Conservation (phyloP, 2,797 vertebrate genomes). For the Menidia menidia region DNA sequence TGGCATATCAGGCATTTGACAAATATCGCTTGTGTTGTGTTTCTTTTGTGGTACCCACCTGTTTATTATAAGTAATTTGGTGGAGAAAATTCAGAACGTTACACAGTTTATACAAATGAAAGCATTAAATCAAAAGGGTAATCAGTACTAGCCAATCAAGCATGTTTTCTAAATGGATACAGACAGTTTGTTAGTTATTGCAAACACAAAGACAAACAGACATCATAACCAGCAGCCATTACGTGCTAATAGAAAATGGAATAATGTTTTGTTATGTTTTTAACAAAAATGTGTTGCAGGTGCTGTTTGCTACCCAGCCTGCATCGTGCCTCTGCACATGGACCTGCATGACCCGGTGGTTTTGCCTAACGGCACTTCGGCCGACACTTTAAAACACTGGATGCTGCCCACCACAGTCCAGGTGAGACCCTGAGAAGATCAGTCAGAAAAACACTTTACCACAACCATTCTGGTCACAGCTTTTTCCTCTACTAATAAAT, state of each 20-base stretch:
- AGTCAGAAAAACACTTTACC: neutral
- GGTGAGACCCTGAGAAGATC: conserved; percentile 77
- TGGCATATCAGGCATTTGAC: neutral
- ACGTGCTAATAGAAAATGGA: conserved; percentile 52
- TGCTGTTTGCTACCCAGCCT: conserved; percentile 88
- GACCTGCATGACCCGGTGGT: conserved; percentile 89
- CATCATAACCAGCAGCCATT: conserved; percentile 3
- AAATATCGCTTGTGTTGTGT: neutral
- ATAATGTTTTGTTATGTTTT: conserved; percentile 9
- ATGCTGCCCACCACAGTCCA: conserved; percentile 88
- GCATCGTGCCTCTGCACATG: conserved; percentile 82
- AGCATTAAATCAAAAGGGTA: neutral
- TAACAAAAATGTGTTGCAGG: conserved; percentile 75
- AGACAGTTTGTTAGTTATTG: neutral
- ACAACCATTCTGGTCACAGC: too few relatives aligned
- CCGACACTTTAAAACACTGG: conserved; percentile 89
- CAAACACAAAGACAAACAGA: too few relatives aligned
- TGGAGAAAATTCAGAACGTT: neutral
- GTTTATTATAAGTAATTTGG: neutral
- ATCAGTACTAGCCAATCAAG: neutral
- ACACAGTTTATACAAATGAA: neutral
- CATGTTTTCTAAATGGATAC: neutral
- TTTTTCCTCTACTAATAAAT: too few relatives aligned
- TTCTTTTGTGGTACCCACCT: neutral
- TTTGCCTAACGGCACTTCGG: conserved; percentile 85